Evolutionary conservation across 1,140 invertebrate species (phyloP).

Genomic region (Sarcophaga peregrina): DNA sequence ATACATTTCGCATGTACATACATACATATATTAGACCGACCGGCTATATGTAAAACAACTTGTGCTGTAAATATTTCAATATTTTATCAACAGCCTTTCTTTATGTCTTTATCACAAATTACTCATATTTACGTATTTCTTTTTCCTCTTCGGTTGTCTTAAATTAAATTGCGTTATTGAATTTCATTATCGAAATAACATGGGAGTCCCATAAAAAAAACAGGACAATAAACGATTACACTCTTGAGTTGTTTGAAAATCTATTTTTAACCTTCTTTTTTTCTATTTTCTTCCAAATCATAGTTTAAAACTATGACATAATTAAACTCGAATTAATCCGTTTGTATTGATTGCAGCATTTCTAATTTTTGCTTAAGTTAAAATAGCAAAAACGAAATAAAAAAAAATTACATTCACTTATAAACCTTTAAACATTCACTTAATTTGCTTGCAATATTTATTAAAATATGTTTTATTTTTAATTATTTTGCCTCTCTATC

Average conservation of each 20-base stretch:
- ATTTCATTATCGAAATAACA: not conserved
- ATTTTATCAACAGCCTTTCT: not conserved
- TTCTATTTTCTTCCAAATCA: not conserved
- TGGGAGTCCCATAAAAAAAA: not conserved
- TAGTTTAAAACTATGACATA: slow-evolving; percentile 7
- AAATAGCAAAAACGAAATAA: not conserved
- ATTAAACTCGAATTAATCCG: not conserved
- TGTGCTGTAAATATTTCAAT: not conserved
- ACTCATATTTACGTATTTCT: not conserved
- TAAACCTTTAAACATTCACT: not conserved
- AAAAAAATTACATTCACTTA: not conserved
- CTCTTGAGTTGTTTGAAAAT: not conserved
- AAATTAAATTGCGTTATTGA: slow-evolving; percentile 16
- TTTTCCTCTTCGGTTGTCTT: not conserved
- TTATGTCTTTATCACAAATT: not conserved
- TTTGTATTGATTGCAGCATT: not conserved
- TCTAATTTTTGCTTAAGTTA: not conserved
- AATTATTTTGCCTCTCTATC: not conserved
- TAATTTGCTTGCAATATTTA: slow-evolving; percentile 19
- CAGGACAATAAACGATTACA: not conserved
- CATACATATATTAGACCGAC: not conserved
- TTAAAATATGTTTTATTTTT: not conserved
- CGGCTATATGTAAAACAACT: slow-evolving; percentile 1
- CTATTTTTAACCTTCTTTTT: not conserved
- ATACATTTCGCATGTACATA: not conserved